Base-by-base conservation (phyloP, 2,888 invertebrate genomes). In the Acronicta alni region DNA sequence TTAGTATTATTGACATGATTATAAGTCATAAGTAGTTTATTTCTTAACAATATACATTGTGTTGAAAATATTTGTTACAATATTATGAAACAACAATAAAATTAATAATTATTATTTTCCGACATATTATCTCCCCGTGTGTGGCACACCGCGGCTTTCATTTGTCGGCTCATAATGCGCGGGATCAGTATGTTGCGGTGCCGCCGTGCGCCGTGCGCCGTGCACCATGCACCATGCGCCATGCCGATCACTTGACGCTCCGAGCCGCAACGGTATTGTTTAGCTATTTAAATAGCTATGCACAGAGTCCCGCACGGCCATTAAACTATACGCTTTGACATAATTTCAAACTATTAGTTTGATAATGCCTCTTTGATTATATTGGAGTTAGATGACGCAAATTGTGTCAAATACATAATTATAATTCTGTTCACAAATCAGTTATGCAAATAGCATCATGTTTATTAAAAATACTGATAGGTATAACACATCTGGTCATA, bases 161-260 rank as follows among this genome's bases (percentile, higher is more conserved):
- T 52, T 39, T 35, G 72, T 45, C 49, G 46, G 44, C 41, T 35
- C 48, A 32, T 66, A 42, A 57, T 55, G 52, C 52, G 45, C 32
- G 49, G 43, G 67, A 60, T 71, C 72, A 43, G 75, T n/a, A n/a
- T n/a, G n/a, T 57, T 59, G 75, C 35, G 63, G 63, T 45, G 62
- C n/a, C n/a, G n/a, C n/a, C n/a, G n/a, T n/a, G n/a, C n/a, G n/a
- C n/a, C n/a, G n/a, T n/a, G n/a, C n/a, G n/a, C n/a, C n/a, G n/a
- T n/a, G n/a, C n/a, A n/a, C n/a, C n/a, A n/a, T n/a, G n/a, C n/a
- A n/a, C n/a, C n/a, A n/a, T n/a, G n/a, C n/a, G n/a, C n/a, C n/a
- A n/a, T n/a, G n/a, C 53, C 53, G 51, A 48, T 58, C 72, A 52
- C 67, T 67, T 62, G 51, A 51, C 46, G 55, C 51, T 38, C 43